Percentiles rank a stretch among this genome's conserved stretches.
These are phyloP conservation scores for Amphimedon queenslandica DNA, from an alignment of 37 sponge, comb jelly and placozoan species.

Conservation along the genomic window DNA sequence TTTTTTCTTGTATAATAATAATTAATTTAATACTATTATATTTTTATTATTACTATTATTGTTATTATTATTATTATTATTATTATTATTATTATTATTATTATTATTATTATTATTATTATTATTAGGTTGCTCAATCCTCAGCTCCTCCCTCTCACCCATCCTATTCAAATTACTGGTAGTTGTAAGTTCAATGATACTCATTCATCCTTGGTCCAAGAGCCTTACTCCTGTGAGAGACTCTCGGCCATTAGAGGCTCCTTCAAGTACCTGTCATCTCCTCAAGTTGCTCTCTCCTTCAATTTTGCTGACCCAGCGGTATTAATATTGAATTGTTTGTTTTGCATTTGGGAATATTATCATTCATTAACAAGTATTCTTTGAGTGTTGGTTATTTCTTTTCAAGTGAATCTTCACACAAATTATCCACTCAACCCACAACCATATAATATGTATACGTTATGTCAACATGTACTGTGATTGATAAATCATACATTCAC, in stretches of 20 bases:
- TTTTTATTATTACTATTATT: no score
- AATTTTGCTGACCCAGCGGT: conserved; percentile 65
- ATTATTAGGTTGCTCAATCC: no score
- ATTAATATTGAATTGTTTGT: neutral
- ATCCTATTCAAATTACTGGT: conserved; percentile 18
- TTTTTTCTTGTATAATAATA: no score
- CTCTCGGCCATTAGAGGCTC: conserved; percentile 39
- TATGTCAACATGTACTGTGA: neutral
- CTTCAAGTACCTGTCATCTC: conserved; percentile 13
- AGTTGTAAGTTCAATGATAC: conserved; percentile 23
- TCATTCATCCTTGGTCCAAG: neutral
- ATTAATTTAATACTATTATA: neutral
- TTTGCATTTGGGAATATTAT: neutral
- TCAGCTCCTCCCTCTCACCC: no score
- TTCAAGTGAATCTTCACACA: no score
- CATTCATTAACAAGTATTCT: neutral
- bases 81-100: no score
- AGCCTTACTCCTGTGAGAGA: conserved; percentile 66
- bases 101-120: no score
- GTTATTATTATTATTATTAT: no score
- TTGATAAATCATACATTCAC: neutral
- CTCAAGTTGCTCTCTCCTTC: conserved; percentile 18
- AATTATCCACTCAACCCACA: no score
- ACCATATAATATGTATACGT: neutral
- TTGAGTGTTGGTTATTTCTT: neutral